Conservation (phyloP, 2,797 vertebrate genomes). For the Odontamblyopus lacepedii region DNA sequence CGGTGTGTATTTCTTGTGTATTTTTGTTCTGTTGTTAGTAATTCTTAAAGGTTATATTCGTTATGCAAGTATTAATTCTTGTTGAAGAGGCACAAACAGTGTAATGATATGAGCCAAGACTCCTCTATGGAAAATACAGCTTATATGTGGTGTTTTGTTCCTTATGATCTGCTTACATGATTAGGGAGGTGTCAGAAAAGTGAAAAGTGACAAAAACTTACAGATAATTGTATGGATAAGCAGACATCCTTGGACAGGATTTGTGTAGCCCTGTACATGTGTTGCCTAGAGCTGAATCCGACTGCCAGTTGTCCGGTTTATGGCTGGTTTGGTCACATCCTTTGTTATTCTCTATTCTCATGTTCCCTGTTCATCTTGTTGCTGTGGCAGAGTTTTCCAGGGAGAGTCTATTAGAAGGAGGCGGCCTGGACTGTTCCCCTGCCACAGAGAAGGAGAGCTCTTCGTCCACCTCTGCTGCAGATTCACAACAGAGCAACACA, state of each 20-base stretch:
- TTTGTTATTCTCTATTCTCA: background rate
- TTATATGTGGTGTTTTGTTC: no score
- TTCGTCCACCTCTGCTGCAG: conserved; percentile 43
- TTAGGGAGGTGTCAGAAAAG: no score
- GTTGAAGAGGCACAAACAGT: no score
- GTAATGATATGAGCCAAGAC: no score
- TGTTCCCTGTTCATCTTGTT: conserved; percentile 24
- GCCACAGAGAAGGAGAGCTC: conserved; percentile 57
- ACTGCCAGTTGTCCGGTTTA: background rate
- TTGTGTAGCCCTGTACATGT: no score
- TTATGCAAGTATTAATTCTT: background rate
- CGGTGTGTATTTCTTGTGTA: background rate
- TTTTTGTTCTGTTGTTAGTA: background rate
- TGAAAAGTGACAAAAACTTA: no score
- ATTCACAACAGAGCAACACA: conserved; percentile 53
- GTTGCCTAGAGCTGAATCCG: no score
- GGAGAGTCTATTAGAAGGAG: conserved; percentile 73
- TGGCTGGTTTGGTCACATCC: background rate
- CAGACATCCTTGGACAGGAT: no score
- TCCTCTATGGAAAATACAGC: no score
- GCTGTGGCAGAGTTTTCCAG: conserved; percentile 73
- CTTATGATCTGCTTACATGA: no score
- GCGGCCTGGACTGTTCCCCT: conserved; percentile 59
- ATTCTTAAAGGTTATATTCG: background rate
- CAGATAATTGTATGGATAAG: no score